A percentile compares a stretch with the other conserved stretches of the same genome.
Evolutionary conservation across 2,113 vertebrate genomes (phyloP).

Genomic region (Antennarius striatus): DNA sequence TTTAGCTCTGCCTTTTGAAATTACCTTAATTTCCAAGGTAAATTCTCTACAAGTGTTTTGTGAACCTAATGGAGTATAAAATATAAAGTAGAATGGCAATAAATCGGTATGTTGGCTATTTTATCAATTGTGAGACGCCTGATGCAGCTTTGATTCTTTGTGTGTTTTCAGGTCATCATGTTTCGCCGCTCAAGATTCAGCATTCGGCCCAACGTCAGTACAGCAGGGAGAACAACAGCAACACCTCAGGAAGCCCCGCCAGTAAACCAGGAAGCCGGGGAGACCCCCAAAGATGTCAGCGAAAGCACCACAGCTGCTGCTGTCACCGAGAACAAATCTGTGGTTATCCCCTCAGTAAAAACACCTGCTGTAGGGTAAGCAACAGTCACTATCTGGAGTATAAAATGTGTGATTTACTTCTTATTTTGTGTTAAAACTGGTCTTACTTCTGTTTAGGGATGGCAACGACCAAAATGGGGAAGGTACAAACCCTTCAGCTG

Average conservation of each 20-base stretch:
- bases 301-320: conserved; percentile 8
- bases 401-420: not conserved
- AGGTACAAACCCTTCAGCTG: conserved; percentile 63
- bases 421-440: not conserved
- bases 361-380: conserved; percentile 46
- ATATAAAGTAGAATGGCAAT: too few species aligned
- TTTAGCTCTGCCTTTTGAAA: not conserved
- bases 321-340: conserved; percentile 17
- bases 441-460: conserved; percentile 66
- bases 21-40: too few species aligned
- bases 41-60: too few species aligned
- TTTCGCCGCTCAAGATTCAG: conserved; percentile 90
- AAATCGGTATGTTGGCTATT: not conserved
- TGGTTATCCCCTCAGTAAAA: conserved; percentile 22
- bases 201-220: conserved; percentile 85
- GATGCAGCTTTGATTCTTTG: not conserved
- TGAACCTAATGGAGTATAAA: too few species aligned
- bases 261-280: conserved; percentile 29
- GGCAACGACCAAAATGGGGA: conserved; percentile 61
- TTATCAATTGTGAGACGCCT: too few species aligned
- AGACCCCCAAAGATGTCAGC: conserved; percentile 6
- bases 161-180: conserved; percentile 76
- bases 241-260: conserved; percentile 51
- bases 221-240: conserved; percentile 58
- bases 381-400: not conserved